Evolutionary conservation across 2,888 invertebrate genomes (phyloP).

Genomic region (Temnothorax unifasciatus): DNA sequence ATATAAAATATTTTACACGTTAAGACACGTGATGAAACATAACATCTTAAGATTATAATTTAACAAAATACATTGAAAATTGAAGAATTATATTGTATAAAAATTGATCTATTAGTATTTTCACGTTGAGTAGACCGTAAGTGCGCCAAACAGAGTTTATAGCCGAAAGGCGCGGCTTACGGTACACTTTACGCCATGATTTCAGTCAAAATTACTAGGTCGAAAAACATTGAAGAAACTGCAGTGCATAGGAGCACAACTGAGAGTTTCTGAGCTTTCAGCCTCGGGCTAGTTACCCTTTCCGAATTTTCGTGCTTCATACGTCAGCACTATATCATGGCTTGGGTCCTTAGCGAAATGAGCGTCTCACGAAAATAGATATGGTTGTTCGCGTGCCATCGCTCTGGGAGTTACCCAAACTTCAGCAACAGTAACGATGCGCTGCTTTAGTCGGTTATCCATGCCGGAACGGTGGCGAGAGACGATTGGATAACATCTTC

Average conservation of each 20-base stretch:
- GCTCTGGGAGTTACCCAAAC: constrained; percentile 24
- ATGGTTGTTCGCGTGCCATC: constrained; percentile 9
- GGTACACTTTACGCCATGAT: not conserved
- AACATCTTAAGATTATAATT: not conserved
- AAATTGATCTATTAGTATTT: not conserved
- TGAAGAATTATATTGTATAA: not conserved
- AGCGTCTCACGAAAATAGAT: constrained; percentile 20
- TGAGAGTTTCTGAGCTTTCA: not conserved
- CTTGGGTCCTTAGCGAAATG: not conserved
- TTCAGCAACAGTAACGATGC: constrained; percentile 29
- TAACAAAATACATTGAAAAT: not conserved
- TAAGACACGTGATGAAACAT: not conserved
- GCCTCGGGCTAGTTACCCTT: not conserved
- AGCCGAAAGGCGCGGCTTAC: not conserved
- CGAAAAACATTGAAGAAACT: not conserved
- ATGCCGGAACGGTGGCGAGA: constrained; percentile 12
- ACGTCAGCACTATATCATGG: not conserved
- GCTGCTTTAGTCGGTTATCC: constrained; percentile 44
- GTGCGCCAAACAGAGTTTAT: not conserved
- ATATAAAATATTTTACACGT: constrained; percentile 1
- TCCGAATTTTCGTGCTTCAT: not conserved
- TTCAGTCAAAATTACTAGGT: not conserved
- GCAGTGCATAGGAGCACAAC: not conserved
- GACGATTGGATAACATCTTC: constrained; percentile 49
- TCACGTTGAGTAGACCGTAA: not conserved